Percentiles rank a stretch among this genome's conserved stretches.
Conservation (phyloP, 1,140 invertebrate genomes). For the Paraescarpia echinospica region DNA sequence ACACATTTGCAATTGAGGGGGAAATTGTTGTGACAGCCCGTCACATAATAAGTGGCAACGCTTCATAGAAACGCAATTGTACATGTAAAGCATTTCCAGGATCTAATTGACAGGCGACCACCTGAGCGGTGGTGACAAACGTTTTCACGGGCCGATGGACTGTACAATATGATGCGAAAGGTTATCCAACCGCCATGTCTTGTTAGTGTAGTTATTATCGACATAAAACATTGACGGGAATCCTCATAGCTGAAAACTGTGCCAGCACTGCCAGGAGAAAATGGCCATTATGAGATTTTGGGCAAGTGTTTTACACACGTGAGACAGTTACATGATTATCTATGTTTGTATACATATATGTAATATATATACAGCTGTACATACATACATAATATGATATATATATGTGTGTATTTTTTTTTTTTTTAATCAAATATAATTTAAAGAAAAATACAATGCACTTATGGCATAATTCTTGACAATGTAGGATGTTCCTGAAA, state of each 20-base stretch:
- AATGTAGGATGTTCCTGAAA: too few species aligned
- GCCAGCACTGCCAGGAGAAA: not conserved
- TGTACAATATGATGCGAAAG: not conserved
- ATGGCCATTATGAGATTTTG: not conserved
- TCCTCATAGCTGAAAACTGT: not conserved
- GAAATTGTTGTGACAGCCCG: not conserved
- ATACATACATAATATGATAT: not conserved
- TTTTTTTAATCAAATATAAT: not conserved
- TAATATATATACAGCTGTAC: not conserved
- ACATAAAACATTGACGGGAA: not conserved
- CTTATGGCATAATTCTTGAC: too few species aligned
- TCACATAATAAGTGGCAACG: not conserved
- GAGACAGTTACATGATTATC: not conserved
- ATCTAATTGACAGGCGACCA: not conserved
- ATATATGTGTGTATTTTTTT: not conserved
- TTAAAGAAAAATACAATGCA: not conserved
- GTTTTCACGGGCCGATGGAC: not conserved
- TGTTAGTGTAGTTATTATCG: not conserved
- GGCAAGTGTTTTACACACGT: not conserved
- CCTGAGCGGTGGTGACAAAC: not conserved
- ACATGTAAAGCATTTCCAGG: not conserved
- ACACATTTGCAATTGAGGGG: not conserved
- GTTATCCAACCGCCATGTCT: not conserved
- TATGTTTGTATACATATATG: not conserved
- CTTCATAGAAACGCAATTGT: not conserved